phyloP scores from a whole-genome alignment of 2,888 invertebrate species.

The Spialia ferax region DNA sequence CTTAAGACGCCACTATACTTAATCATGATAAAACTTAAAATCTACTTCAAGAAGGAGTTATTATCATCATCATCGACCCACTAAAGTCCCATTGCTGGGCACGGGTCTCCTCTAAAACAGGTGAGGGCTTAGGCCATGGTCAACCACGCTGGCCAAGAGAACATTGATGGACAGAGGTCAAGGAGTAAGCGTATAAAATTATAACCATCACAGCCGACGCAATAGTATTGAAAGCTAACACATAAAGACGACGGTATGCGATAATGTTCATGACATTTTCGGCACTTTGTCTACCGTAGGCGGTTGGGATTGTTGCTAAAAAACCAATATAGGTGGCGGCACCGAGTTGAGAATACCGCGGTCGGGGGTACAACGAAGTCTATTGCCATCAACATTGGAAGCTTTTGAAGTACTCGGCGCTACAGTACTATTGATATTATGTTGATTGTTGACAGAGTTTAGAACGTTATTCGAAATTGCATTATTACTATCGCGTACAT shows the following conservation, averaged over 20 bases:
- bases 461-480: not conserved
- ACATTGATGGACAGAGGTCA: not conserved
- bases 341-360: slow-evolving; percentile 13
- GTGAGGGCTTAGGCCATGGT: too few species aligned
- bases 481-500: not conserved
- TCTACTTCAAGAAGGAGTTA: too few species aligned
- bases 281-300: slow-evolving; percentile 8
- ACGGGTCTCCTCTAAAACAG: too few species aligned
- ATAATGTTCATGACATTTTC: not conserved
- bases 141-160: too few species aligned
- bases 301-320: slow-evolving; percentile 14
- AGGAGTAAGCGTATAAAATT: too few species aligned
- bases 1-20: too few species aligned
- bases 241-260: slow-evolving; percentile 10
- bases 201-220: too few species aligned
- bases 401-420: not conserved
- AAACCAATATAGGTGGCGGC: slow-evolving; percentile 25
- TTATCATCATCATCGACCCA: too few species aligned
- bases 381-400: slow-evolving; percentile 11
- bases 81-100: too few species aligned
- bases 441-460: not conserved
- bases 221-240: not conserved
- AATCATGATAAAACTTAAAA: too few species aligned
- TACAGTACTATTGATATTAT: not conserved
- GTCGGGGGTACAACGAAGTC: not conserved